Percentiles rank a stretch among this genome's conserved stretches.
These are phyloP conservation scores for Eupithecia abbreviata DNA, from an alignment of 2,888 invertebrate species.

Conservation along the genomic window DNA sequence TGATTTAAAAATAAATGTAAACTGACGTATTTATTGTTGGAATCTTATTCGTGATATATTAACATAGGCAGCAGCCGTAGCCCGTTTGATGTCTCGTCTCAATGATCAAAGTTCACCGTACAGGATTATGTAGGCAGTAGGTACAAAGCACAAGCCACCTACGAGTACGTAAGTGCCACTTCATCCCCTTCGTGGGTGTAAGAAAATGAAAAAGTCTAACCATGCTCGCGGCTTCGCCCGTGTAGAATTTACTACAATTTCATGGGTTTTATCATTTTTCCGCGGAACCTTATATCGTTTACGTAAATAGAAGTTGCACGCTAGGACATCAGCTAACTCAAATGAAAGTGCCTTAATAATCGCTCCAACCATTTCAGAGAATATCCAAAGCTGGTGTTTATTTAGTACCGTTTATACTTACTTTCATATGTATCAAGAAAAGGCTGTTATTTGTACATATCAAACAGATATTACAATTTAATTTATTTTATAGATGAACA, in stretches of 20 bases:
- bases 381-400: not conserved
- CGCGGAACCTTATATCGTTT: no score
- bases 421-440: not conserved
- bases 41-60: not conserved
- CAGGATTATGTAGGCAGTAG: not conserved
- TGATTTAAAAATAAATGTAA: not conserved
- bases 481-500: not conserved
- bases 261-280: no score
- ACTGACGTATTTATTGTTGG: not conserved
- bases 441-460: not conserved
- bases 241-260: not conserved
- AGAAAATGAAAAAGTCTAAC: not conserved
- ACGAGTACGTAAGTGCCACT: not conserved
- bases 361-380: not conserved
- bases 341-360: not conserved
- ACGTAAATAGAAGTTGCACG: no score
- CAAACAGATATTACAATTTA: not conserved
- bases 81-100: not conserved
- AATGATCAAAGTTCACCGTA: not conserved
- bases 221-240: not conserved
- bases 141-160: not conserved
- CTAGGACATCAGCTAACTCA: no score
- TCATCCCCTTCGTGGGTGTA: not conserved
- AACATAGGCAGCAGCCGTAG: not conserved
- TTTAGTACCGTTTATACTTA: no score